Evolutionary conservation across 1,140 invertebrate species (phyloP).

Genomic region (Dermatophagoides farinae): DNA sequence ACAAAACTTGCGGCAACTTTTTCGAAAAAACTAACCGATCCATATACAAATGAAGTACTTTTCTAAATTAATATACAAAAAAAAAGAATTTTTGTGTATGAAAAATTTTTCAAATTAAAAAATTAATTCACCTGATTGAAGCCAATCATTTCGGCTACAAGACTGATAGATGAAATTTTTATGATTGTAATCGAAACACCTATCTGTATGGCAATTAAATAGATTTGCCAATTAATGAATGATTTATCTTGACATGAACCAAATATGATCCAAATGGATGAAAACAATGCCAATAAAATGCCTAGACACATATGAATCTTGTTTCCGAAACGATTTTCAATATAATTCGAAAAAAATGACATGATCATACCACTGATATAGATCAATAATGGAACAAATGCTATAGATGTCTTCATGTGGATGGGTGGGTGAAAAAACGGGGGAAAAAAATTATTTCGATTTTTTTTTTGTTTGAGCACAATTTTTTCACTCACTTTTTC

Average conservation of each 20-base stretch:
- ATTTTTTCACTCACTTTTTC: not conserved
- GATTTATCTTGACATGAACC: not conserved
- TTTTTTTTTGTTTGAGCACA: not conserved
- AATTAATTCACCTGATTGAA: not conserved
- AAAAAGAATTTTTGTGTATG: not conserved
- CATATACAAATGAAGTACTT: constrained; percentile 4
- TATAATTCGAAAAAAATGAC: not conserved
- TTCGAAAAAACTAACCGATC: not conserved
- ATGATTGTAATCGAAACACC: not conserved
- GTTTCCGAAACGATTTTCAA: not conserved
- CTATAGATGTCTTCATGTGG: not conserved
- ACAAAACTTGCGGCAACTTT: not conserved
- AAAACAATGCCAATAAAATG: not conserved
- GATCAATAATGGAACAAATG: not conserved
- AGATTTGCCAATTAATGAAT: not conserved
- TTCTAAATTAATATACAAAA: not conserved
- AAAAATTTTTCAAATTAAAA: not conserved
- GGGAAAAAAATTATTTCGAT: not conserved
- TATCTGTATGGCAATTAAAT: not conserved
- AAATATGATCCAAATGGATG: not conserved
- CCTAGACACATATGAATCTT: not conserved
- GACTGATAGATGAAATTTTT: not conserved
- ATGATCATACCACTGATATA: not conserved
- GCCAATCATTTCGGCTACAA: constrained; percentile 1
- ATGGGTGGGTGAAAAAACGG: not conserved